Conservation (phyloP, 2,888 invertebrate species). For the Metellina segmentata region DNA sequence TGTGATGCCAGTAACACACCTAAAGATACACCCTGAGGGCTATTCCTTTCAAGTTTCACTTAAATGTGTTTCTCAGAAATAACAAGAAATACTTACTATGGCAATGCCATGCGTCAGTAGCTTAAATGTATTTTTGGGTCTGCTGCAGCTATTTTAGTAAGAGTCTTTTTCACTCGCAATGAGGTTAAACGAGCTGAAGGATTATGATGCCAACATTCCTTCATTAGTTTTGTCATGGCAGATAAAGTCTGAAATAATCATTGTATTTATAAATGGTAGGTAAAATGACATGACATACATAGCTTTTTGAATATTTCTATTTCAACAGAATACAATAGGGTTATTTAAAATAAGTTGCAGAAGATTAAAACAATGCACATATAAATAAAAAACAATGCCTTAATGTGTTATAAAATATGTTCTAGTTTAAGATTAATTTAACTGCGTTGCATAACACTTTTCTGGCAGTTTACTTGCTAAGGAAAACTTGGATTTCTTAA, state of each 20-base stretch:
- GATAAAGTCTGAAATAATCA: conserved; percentile 61
- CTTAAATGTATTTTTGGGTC: conserved; percentile 72
- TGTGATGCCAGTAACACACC: background rate
- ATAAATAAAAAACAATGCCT: too few species aligned
- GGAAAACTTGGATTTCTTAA: too few species aligned
- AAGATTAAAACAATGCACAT: too few species aligned
- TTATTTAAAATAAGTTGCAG: too few species aligned
- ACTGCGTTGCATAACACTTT: too few species aligned
- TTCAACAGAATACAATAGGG: too few species aligned
- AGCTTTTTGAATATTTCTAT: too few species aligned
- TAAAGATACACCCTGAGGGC: background rate
- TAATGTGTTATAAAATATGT: too few species aligned
- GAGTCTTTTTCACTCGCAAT: conserved; percentile 77
- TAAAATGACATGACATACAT: background rate
- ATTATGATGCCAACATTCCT: conserved; percentile 77
- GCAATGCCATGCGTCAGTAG: conserved; percentile 51
- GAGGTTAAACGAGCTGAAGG: conserved; percentile 77
- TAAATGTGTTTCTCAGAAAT: background rate
- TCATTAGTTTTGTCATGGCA: conserved; percentile 74
- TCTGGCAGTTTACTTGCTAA: too few species aligned
- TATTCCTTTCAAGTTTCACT: background rate
- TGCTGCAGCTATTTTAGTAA: conserved; percentile 72
- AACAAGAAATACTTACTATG: conserved; percentile 13
- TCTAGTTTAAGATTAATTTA: too few species aligned
- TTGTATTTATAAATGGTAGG: background rate